phyloP scores from a whole-genome alignment of 1,140 invertebrate genomes.

The Drosophila cardini region DNA sequence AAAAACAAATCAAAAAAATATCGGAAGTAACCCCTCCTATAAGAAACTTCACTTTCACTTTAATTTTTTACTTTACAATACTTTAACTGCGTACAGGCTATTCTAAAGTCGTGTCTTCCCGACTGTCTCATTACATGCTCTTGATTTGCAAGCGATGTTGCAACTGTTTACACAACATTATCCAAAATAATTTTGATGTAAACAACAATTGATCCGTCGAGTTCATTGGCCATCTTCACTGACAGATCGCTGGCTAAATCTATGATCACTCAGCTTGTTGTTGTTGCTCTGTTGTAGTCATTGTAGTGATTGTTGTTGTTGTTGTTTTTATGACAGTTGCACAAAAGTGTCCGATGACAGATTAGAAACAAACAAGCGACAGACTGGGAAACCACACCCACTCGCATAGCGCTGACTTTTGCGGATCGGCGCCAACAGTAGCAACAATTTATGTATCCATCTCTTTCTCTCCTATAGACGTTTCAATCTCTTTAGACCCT shows the following conservation, averaged over 20 bases:
- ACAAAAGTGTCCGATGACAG: slow-evolving; percentile 73
- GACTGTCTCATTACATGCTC: too few relatives aligned
- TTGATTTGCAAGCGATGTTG: too few relatives aligned
- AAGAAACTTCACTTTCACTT: too few relatives aligned
- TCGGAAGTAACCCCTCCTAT: too few relatives aligned
- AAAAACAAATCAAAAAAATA: too few relatives aligned
- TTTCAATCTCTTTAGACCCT: too few relatives aligned
- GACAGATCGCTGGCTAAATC: slow-evolving; percentile 22
- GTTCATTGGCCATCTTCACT: slow-evolving; percentile 22
- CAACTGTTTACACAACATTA: slow-evolving; percentile 15
- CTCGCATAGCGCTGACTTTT: slow-evolving; percentile 25
- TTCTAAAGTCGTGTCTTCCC: too few relatives aligned
- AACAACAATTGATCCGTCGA: slow-evolving; percentile 32
- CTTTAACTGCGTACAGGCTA: too few relatives aligned
- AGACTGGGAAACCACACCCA: slow-evolving; percentile 33
- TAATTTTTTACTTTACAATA: too few relatives aligned
- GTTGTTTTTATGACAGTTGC: slow-evolving; percentile 41
- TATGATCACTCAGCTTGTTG: slow-evolving; percentile 4
- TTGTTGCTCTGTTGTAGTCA: neutral
- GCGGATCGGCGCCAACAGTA: slow-evolving; percentile 49
- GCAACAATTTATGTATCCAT: slow-evolving; percentile 31
- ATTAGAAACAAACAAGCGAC: slow-evolving; percentile 61
- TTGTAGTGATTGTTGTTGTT: slow-evolving; percentile 1
- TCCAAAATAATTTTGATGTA: slow-evolving; percentile 21
- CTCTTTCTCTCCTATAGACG: neutral